Percentiles rank a stretch among this genome's conserved stretches.
Evolutionary conservation across 2,888 invertebrate genomes (phyloP).

Genomic region (Fragum fragum): DNA sequence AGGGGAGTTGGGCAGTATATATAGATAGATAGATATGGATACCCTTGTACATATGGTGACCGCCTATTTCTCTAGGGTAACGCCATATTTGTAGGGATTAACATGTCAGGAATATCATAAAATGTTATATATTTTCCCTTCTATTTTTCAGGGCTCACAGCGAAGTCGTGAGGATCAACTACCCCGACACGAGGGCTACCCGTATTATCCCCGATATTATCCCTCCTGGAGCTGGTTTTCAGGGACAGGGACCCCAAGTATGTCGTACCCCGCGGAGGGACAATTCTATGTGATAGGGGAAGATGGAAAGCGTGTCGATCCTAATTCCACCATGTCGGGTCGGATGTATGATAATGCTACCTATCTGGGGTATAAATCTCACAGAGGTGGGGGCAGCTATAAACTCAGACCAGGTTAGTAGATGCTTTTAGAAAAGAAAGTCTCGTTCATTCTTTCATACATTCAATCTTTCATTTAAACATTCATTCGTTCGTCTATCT

Average conservation of each 20-base stretch:
- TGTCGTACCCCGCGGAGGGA: conserved; percentile 40
- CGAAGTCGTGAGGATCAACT: background rate
- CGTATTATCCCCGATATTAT: conserved; percentile 42
- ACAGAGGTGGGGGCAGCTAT: conserved; percentile 37
- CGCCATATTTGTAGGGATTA: background rate
- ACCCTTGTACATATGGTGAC: background rate
- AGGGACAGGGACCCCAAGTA: conserved; percentile 25
- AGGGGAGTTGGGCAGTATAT: no score
- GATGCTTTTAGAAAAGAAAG: no score
- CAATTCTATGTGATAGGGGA: conserved; percentile 33
- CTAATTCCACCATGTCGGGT: background rate
- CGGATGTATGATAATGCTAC: conserved; percentile 48
- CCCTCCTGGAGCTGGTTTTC: conserved; percentile 42
- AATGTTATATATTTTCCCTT: background rate
- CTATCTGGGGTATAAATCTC: conserved; percentile 36
- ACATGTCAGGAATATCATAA: background rate
- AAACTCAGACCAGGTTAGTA: conserved; percentile 43
- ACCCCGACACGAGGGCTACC: conserved; percentile 38
- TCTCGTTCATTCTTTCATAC: no score
- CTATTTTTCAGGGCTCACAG: conserved; percentile 15
- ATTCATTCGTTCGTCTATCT: no score
- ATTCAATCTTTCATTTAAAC: no score
- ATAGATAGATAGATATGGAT: no score
- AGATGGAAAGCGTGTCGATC: conserved; percentile 14
- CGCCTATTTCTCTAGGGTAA: background rate